Base-by-base conservation (phyloP, 1,140 invertebrate species). In the Orchesella cincta region DNA sequence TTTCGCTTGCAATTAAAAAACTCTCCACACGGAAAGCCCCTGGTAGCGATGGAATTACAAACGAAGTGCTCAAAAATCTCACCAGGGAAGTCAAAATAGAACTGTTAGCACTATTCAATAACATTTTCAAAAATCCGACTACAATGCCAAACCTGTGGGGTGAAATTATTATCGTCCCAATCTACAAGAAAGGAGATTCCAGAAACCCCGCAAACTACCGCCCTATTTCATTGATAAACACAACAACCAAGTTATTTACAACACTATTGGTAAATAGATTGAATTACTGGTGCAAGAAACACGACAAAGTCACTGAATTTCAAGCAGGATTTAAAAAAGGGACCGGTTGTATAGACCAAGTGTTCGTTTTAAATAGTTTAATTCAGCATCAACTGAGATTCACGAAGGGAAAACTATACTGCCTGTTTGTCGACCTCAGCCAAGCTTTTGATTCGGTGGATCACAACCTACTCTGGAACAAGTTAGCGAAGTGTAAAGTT, bases 241-340 rank as follows among this genome's bases (percentile, higher is more conserved):
- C 39, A 20, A 57, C 62, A 20, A 71, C 76, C 16, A 83, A 83
- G 62, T 62, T 83, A 36, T 83, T 81, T 33, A 83, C 52, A 16
- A 3, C 12, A 3, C 2, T 57, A 26, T 14, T 57, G 3, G 23
- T 29, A 28, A 34, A 52, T 33, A 26, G 52, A 34, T 36, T 74
- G 18, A 34, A 29, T 20, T 29, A 57, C 8, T 74, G 39, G 73
- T 28, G 20, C 5, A n/a, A 74, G 20, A 20, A 39, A 20, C 26
- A 57, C 29, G 8, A 54, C 1, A 57, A 29, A 3, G 74, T 82
- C 2, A 80, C 80, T 14, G 78, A 81, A 57, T 76, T 72, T 52
- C 80, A 82, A 54, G 78, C 76, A 0, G 81, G 81, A 12, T 81
- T 82, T 46, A 75, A 80, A 35, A 78, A 72, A 70, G 51, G 57